Evolutionary conservation across 2,797 vertebrate species (phyloP).

Genomic region (Craterocephalus amniculus): DNA sequence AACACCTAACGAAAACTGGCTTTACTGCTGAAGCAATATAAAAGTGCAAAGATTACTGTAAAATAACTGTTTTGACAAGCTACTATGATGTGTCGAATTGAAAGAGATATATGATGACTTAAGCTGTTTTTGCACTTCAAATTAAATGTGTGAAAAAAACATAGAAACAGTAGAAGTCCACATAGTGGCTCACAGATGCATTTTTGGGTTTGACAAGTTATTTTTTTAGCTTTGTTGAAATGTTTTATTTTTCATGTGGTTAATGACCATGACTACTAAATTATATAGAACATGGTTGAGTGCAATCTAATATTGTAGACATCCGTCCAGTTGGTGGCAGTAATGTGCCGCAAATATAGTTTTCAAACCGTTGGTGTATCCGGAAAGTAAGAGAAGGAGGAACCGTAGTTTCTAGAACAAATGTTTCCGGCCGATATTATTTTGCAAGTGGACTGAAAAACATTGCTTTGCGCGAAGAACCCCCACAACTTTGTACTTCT

Average conservation of each 20-base stretch:
- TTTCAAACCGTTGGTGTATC: not conserved
- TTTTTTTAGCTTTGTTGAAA: not conserved
- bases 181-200: not conserved
- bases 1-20: slow-evolving; percentile 63
- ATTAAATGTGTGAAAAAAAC: not conserved
- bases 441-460: slow-evolving; percentile 38
- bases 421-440: slow-evolving; percentile 60
- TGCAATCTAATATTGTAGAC: not conserved
- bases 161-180: not conserved
- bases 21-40: slow-evolving; percentile 55
- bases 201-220: not conserved
- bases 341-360: not conserved
- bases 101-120: not conserved
- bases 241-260: too few relatives aligned
- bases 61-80: not conserved
- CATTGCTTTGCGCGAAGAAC: not conserved
- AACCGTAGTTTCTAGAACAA: slow-evolving; percentile 15
- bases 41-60: slow-evolving; percentile 39
- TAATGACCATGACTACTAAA: too few relatives aligned
- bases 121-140: not conserved
- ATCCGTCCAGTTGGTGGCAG: slow-evolving; percentile 42
- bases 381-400: slow-evolving; percentile 3
- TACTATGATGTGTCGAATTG: not conserved
- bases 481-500: not conserved
- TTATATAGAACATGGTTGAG: too few relatives aligned